phyloP scores from a whole-genome alignment of 2,113 vertebrate genomes.

The Leptobrachium leishanense region DNA sequence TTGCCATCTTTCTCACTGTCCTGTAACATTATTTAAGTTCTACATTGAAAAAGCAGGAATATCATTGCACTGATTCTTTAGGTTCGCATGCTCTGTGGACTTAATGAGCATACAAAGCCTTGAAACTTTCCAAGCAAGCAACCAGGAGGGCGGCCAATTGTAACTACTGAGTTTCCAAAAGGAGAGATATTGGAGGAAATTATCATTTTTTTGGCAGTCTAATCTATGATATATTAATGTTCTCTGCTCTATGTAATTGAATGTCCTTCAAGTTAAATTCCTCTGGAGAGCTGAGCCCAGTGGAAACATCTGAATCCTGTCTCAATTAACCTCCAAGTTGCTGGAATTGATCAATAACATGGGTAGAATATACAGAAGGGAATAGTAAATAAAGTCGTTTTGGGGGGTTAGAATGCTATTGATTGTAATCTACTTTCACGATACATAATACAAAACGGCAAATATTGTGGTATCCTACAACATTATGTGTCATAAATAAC shows the following conservation, averaged over 20 bases:
- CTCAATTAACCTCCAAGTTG: slow-evolving; percentile 28
- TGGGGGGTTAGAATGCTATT: too few species aligned
- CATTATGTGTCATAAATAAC: too few species aligned
- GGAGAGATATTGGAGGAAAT: slow-evolving; percentile 47
- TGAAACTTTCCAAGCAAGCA: slow-evolving; percentile 38
- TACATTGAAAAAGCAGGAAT: too few species aligned
- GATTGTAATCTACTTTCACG: too few species aligned
- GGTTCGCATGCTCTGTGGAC: neutral
- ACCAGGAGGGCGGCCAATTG: slow-evolving; percentile 45
- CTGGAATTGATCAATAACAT: slow-evolving; percentile 2
- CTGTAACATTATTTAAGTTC: too few species aligned
- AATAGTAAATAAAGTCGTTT: too few species aligned
- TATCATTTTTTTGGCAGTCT: slow-evolving; percentile 48
- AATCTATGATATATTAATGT: slow-evolving; percentile 48
- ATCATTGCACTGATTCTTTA: too few species aligned
- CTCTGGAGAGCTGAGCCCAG: slow-evolving; percentile 26
- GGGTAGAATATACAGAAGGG: too few species aligned
- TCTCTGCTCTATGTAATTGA: slow-evolving; percentile 40
- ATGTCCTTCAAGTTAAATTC: slow-evolving; percentile 47
- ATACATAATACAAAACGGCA: too few species aligned
- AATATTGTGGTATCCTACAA: too few species aligned
- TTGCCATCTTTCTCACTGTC: too few species aligned
- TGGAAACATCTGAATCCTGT: slow-evolving; percentile 36
- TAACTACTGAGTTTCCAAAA: slow-evolving; percentile 47
- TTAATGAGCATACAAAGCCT: slow-evolving; percentile 42